Evolutionary conservation across 2,888 invertebrate genomes (phyloP).

Genomic region (Cantharis lateralis): DNA sequence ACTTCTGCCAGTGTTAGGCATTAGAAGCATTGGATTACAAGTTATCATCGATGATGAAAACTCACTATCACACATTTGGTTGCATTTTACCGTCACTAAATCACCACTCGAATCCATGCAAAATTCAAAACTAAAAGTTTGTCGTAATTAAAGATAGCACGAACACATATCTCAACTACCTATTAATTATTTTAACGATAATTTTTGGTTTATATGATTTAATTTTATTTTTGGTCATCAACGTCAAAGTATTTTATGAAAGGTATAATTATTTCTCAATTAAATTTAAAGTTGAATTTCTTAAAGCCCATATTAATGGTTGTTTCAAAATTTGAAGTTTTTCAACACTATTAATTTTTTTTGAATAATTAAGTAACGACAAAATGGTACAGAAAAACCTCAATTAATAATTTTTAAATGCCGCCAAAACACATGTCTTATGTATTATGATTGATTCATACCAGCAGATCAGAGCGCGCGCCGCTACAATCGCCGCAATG

Average conservation of each 20-base stretch:
- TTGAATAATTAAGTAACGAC: background rate
- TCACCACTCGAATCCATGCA: slow-evolving; percentile 3
- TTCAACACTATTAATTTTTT: background rate
- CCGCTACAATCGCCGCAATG: slow-evolving; percentile 42
- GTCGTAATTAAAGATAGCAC: background rate
- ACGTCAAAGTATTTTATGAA: background rate
- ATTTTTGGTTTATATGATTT: background rate
- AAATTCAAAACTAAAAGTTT: background rate
- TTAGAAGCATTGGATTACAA: slow-evolving; percentile 40
- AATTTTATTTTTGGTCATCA: background rate
- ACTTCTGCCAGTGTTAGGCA: slow-evolving; percentile 41
- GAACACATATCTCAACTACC: background rate
- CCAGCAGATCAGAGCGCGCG: slow-evolving; percentile 37
- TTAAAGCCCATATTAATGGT: background rate
- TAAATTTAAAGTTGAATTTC: background rate
- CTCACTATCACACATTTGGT: slow-evolving; percentile 24
- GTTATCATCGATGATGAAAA: slow-evolving; percentile 21
- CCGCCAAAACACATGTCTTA: slow-evolving; percentile 36
- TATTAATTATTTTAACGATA: background rate
- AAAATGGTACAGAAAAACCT: background rate
- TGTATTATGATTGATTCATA: slow-evolving; percentile 40
- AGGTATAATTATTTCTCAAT: background rate
- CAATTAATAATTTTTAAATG: slow-evolving; percentile 13
- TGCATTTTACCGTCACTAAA: slow-evolving; percentile 28
- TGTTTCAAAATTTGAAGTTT: background rate